Evolutionary conservation across 2,888 invertebrate genomes (phyloP), one percentile per base, ranked within the genome.

Genomic region (Hermodice carunculata): DNA sequence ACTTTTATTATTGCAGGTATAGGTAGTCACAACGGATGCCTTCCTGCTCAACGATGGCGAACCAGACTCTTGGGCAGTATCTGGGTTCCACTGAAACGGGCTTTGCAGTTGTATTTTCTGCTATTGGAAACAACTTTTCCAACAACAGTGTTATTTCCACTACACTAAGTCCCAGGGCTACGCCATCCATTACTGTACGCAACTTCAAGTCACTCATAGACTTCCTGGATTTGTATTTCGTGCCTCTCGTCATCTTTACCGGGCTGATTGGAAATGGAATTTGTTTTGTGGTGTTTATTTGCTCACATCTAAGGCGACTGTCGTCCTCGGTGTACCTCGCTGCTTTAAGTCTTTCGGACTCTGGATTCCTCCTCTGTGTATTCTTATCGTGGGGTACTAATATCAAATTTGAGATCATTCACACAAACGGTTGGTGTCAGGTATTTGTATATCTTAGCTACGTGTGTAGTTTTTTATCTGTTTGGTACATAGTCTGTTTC

Each of bases 401-500:
- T 22, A 31, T 66, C 11, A 40, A 37, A 19, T n/a, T n/a, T n/a
- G 40, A 57, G 26, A 54, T 44, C 51, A 49, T 58, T 29, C 52
- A 43, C 17, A 42, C 26, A 29, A 29, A 58, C 6, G 63, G 63
- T 5, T 60, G 37, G 40, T 66, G 66, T 29, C 66, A 66, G 34
- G 46, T 44, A 8, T 59, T 66, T 28, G 44, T 64, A 17, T 66
- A 61, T 26, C 28, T 59, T 89, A 89, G 43, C 5, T 73, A 54
- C 56, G 61, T 48, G 40, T 56, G 49, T 67, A 77, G 79, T 54
- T 81, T 80, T 58, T 69, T 81, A 8, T 78, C 77, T 75, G 92
- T 93, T 0, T 95, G 94, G 94, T 89, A 94, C 66, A 93, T 94
- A 24, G 92, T 94, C 6, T 91, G 93, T 0, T 95, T 95, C 81